phyloP scores from a whole-genome alignment of 2,797 vertebrate genomes.

The Pseudotriccus pelzelni region DNA sequence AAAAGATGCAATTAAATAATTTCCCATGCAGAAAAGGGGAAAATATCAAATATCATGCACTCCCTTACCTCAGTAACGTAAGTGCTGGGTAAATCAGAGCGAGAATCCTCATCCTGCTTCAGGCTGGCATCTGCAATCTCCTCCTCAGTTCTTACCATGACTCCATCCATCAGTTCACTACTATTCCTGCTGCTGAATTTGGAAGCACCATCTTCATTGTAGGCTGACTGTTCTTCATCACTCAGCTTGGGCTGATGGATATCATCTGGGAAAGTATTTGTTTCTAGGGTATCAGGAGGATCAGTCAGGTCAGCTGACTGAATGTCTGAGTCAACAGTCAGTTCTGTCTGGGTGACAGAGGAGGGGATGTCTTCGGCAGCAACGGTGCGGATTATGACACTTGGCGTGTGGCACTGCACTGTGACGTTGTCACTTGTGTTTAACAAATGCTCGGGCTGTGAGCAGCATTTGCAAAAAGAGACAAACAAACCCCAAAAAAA shows the following conservation, averaged over 20 bases:
- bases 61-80: constrained; percentile 83
- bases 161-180: constrained; percentile 74
- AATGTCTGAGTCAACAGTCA: constrained; percentile 79
- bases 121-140: constrained; percentile 63
- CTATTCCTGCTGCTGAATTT: constrained; percentile 75
- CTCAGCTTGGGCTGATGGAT: constrained; percentile 74
- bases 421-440: constrained; percentile 85
- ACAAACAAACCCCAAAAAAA: background rate
- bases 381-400: constrained; percentile 95
- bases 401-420: constrained; percentile 87
- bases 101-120: constrained; percentile 76
- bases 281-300: constrained; percentile 72
- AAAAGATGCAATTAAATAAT: background rate
- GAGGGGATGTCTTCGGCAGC: constrained; percentile 86
- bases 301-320: constrained; percentile 73
- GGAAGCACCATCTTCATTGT: constrained; percentile 65
- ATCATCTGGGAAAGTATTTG: constrained; percentile 75
- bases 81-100: constrained; percentile 74
- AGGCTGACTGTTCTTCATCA: constrained; percentile 63
- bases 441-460: constrained; percentile 87
- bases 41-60: background rate
- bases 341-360: constrained; percentile 84
- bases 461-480: constrained; percentile 5
- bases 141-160: constrained; percentile 74
- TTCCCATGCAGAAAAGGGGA: background rate